A percentile compares a stretch with the other conserved stretches of the same genome.
These are phyloP conservation scores for Leptocoma aspasia DNA, from an alignment of 2,113 vertebrate species.

Conservation along the genomic window DNA sequence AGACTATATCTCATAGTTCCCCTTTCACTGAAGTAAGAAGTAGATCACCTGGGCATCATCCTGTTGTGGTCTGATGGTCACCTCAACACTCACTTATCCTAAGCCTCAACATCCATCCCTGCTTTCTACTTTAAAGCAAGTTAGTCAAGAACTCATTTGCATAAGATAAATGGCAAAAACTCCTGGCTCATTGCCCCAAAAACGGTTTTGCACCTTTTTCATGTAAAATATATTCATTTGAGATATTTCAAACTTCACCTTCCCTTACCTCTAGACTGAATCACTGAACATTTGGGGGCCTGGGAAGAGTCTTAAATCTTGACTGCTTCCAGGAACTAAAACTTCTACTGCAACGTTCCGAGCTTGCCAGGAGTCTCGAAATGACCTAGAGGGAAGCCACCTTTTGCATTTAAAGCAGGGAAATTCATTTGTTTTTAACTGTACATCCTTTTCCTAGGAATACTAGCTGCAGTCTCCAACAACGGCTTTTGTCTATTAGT, in stretches of 20 bases:
- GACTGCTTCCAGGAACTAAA: constrained; percentile 34
- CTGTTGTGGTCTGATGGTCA: not conserved
- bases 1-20: not conserved
- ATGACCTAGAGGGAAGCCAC: not conserved
- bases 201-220: not conserved
- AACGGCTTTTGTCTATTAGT: not conserved
- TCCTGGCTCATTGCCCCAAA: not conserved
- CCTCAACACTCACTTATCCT: not conserved
- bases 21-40: not conserved
- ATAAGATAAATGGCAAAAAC: not conserved
- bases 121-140: not conserved
- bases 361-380: not conserved
- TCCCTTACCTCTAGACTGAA: not conserved
- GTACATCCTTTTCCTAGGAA: not conserved
- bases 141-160: not conserved
- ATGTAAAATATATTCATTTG: not conserved
- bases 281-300: not conserved
- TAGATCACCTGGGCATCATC: not conserved
- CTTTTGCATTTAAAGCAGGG: constrained; percentile 28
- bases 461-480: not conserved
- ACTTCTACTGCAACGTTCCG: not conserved
- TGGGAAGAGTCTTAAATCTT: constrained; percentile 18
- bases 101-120: not conserved
- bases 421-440: not conserved
- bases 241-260: not conserved